Conservation (phyloP, 2,888 invertebrate genomes). For the Trissolcus japonicus region DNA sequence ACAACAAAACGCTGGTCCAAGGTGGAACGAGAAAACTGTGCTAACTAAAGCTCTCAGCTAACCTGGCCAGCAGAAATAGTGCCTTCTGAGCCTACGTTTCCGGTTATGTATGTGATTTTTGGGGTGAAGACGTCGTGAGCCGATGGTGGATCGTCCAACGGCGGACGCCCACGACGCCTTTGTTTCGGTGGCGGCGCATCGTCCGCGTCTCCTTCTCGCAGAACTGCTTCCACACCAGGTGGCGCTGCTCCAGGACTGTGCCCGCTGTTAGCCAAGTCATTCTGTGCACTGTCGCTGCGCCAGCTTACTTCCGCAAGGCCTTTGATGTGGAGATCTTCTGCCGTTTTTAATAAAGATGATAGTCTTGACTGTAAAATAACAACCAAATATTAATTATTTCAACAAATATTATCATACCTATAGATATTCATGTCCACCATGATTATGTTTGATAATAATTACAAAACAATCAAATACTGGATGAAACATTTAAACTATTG, state of each 20-base stretch:
- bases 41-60: constrained; percentile 58
- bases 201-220: constrained; percentile 71
- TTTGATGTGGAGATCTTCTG: constrained; percentile 93
- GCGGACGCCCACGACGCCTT: constrained; percentile 83
- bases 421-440: no score
- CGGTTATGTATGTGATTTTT: constrained; percentile 77
- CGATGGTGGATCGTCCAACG: constrained; percentile 81
- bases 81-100: constrained; percentile 69
- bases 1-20: constrained; percentile 49
- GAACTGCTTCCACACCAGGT: constrained; percentile 71
- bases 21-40: constrained; percentile 38
- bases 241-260: constrained; percentile 71
- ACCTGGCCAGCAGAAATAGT: constrained; percentile 62
- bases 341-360: constrained; percentile 91
- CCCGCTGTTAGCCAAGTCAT: constrained; percentile 70
- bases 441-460: no score
- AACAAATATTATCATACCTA: no score
- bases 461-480: no score
- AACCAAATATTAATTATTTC: not conserved
- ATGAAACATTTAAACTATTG: no score
- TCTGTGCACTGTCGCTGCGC: constrained; percentile 77
- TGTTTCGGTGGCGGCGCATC: constrained; percentile 77
- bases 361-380: constrained; percentile 84
- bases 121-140: constrained; percentile 77
- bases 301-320: constrained; percentile 93